Conservation (phyloP, 1,140 invertebrate species). For the Homalodisca vitripennis region DNA sequence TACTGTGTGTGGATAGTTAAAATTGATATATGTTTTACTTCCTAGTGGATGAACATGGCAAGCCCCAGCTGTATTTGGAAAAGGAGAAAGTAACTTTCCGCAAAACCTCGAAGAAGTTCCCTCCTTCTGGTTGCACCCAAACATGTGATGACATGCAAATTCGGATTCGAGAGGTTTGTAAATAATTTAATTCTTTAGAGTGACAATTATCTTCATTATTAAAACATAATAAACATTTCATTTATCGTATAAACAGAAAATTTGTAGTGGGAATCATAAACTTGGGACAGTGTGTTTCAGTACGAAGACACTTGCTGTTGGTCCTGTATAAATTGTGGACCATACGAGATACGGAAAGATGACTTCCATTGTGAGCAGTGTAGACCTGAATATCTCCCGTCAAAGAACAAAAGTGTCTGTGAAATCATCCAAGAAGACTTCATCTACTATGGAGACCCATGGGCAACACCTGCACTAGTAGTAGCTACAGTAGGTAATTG, state of each 20-base stretch:
- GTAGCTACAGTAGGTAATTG: constrained; percentile 55
- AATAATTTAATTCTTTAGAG: constrained; percentile 21
- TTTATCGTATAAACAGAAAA: too few species aligned
- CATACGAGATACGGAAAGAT: constrained; percentile 58
- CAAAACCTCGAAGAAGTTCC: constrained; percentile 43
- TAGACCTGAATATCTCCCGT: constrained; percentile 49
- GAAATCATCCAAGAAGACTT: constrained; percentile 55
- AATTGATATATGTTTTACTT: too few species aligned
- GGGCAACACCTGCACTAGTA: constrained; percentile 64
- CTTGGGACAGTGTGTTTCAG: too few species aligned
- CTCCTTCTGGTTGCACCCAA: constrained; percentile 50
- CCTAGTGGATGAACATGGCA: constrained; percentile 47
- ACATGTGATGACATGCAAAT: constrained; percentile 51
- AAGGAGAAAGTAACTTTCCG: constrained; percentile 45
- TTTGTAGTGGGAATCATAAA: too few species aligned
- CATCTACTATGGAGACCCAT: constrained; percentile 60
- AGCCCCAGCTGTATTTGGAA: constrained; percentile 47
- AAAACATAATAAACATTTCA: too few species aligned
- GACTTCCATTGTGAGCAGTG: constrained; percentile 64
- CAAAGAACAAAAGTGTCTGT: constrained; percentile 58
- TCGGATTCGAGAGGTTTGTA: constrained; percentile 49
- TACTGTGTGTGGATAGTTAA: too few species aligned
- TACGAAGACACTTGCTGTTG: constrained; percentile 57
- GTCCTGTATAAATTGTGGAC: constrained; percentile 60
- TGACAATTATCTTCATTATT: not conserved